Conservation (phyloP, 2,797 vertebrate species). For the Alauda arvensis region DNA sequence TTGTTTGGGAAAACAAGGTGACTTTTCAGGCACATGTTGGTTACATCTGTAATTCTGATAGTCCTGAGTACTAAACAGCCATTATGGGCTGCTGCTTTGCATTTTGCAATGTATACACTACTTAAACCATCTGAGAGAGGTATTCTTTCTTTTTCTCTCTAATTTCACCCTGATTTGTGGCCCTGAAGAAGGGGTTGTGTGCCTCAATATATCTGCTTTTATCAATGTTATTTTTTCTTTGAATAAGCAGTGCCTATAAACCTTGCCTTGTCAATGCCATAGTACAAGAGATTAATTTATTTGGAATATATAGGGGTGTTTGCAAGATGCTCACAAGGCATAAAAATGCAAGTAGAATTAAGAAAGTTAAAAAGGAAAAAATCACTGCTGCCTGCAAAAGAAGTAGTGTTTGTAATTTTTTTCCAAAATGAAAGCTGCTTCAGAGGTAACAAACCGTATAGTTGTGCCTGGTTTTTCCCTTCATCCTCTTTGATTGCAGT, state of each 20-base stretch:
- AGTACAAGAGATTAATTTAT: background rate
- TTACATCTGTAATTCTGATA: background rate
- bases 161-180: background rate
- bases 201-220: background rate
- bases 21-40: background rate
- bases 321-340: background rate
- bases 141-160: background rate
- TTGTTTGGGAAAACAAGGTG: background rate
- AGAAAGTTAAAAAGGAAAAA: background rate
- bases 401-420: background rate
- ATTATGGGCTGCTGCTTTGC: background rate
- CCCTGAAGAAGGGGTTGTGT: background rate
- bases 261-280: background rate
- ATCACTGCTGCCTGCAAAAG: background rate
- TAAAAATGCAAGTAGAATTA: background rate
- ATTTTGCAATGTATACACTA: background rate
- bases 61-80: background rate
- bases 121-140: background rate
- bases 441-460: background rate
- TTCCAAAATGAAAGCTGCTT: background rate
- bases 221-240: background rate
- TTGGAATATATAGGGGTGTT: background rate
- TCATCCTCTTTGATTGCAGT: rapidly evolving
- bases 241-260: background rate
- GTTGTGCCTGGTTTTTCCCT: background rate